phyloP scores from a whole-genome alignment of 1,140 invertebrate species.

The Streblospio benedicti region DNA sequence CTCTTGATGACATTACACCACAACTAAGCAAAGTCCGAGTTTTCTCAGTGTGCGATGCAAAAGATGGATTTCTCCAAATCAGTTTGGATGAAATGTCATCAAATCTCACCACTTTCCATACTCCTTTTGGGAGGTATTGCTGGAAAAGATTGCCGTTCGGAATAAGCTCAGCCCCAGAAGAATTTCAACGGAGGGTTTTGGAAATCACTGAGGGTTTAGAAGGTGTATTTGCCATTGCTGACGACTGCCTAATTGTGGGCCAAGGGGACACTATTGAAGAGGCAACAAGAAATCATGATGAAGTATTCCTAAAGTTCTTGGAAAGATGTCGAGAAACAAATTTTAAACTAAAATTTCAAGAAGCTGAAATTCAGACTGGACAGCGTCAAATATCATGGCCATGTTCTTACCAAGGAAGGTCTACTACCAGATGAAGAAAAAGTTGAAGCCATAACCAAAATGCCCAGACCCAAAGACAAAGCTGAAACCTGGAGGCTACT shows the following conservation, averaged over 20 bases:
- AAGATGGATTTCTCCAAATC: not conserved
- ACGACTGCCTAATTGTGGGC: not conserved
- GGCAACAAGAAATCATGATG: not conserved
- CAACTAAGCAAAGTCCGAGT: too few relatives aligned
- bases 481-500: constrained; percentile 15
- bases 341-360: constrained; percentile 4
- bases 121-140: constrained; percentile 9
- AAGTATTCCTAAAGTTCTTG: constrained; percentile 6
- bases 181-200: not conserved
- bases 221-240: not conserved
- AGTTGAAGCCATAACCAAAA: constrained; percentile 29
- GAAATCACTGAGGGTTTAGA: not conserved
- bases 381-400: not conserved
- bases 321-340: constrained; percentile 2
- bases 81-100: not conserved
- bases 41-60: too few relatives aligned
- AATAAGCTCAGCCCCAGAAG: constrained; percentile 2
- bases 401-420: not conserved
- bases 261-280: not conserved
- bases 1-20: constrained; percentile 27
- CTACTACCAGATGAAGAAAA: too few relatives aligned
- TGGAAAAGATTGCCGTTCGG: not conserved
- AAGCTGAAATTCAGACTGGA: constrained; percentile 1
- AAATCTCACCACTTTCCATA: not conserved
- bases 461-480: constrained; percentile 19